phyloP scores from a whole-genome alignment of 2,797 vertebrate genomes.

The Ciconia nigra region DNA sequence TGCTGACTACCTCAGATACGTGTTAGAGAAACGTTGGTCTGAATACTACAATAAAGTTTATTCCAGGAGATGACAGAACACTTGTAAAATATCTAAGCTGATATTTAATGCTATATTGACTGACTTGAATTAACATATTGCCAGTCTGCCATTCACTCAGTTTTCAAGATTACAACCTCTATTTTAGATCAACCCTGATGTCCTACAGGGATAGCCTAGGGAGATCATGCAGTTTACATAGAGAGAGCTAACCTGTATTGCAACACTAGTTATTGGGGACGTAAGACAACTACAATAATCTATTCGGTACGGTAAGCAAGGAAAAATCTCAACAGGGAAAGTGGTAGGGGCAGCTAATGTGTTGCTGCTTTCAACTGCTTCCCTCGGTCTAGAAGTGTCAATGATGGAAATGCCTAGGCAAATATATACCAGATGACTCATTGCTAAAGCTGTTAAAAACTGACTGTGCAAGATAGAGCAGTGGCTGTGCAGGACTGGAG shows the following conservation, averaged over 20 bases:
- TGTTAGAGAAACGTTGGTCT: background rate
- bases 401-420: background rate
- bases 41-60: background rate
- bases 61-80: background rate
- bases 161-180: background rate
- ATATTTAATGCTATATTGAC: background rate
- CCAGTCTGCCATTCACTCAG: background rate
- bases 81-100: background rate
- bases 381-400: background rate
- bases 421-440: background rate
- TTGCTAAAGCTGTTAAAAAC: background rate
- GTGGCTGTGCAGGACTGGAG: background rate
- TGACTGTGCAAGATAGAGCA: background rate
- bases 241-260: background rate
- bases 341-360: fast-evolving
- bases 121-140: background rate
- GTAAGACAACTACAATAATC: background rate
- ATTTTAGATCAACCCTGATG: background rate
- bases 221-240: background rate
- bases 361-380: background rate
- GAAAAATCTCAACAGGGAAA: background rate
- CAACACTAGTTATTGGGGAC: background rate
- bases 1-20: slow-evolving; percentile 19
- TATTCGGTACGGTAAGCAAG: background rate
- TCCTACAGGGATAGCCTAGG: background rate